These are phyloP conservation scores for Cremastinae sp. DNA, from an alignment of 2,888 invertebrate species.

Conservation along the genomic window DNA sequence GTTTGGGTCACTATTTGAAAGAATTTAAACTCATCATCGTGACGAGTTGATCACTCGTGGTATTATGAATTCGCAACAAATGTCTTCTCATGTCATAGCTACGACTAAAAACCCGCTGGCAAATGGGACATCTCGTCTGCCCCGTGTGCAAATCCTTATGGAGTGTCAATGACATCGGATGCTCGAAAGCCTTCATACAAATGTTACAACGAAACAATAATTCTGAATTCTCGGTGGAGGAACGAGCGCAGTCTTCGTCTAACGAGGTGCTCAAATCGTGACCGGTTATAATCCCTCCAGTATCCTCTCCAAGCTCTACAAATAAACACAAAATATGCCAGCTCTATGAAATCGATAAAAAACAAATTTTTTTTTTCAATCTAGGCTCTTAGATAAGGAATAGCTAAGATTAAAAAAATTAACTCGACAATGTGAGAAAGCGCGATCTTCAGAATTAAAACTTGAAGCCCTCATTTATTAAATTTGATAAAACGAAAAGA, in stretches of 20 bases:
- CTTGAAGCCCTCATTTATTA: conserved; percentile 13
- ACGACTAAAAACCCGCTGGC: conserved; percentile 83
- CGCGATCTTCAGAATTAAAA: conserved; percentile 3
- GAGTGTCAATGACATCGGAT: conserved; percentile 84
- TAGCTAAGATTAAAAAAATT: not conserved
- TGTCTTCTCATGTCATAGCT: conserved; percentile 85
- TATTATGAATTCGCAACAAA: conserved; percentile 83
- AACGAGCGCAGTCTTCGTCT: conserved; percentile 74
- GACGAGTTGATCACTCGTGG: conserved; percentile 79
- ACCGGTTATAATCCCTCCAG: conserved; percentile 68
- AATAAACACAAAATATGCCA: conserved; percentile 72
- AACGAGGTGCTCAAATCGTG: conserved; percentile 72
- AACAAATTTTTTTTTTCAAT: not conserved
- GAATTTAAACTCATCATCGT: conserved; percentile 38
- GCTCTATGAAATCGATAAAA: conserved; percentile 29
- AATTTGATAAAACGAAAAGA: too few species aligned
- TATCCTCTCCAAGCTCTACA: conserved; percentile 74
- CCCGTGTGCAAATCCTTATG: conserved; percentile 85
- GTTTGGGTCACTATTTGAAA: not conserved
- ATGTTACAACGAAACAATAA: conserved; percentile 84
- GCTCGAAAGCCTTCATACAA: conserved; percentile 85
- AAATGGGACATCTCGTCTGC: conserved; percentile 84
- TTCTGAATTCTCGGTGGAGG: conserved; percentile 80
- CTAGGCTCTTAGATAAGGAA: not conserved
- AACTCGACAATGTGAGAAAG: too few species aligned